phyloP scores from a whole-genome alignment of 1,140 invertebrate species.

The Apis laboriosa region DNA sequence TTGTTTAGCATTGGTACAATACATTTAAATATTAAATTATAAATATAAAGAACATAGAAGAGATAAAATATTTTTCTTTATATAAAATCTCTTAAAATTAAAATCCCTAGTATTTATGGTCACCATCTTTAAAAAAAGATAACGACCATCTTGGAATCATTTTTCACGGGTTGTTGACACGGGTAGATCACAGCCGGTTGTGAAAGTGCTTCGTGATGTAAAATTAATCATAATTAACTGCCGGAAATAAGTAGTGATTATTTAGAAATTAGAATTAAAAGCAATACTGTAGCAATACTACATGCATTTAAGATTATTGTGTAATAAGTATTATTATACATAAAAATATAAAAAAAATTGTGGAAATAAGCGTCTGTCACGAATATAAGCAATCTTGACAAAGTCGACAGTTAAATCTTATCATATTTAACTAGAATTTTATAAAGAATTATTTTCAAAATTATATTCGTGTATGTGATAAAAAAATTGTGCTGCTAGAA shows the following conservation, averaged over 20 bases:
- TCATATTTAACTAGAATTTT: conserved; percentile 25
- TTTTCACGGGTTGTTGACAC: conserved; percentile 73
- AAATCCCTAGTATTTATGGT: conserved; percentile 56
- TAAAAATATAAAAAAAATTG: conserved; percentile 42
- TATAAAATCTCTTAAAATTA: background rate
- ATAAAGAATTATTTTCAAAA: background rate
- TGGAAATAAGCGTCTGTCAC: conserved; percentile 57
- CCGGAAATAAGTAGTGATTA: conserved; percentile 39
- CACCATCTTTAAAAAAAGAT: conserved; percentile 65
- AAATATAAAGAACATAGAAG: background rate
- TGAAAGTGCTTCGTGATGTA: conserved; percentile 69
- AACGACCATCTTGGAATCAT: conserved; percentile 70
- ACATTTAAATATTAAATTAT: conserved; percentile 6
- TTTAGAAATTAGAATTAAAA: conserved; percentile 36
- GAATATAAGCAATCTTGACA: conserved; percentile 48
- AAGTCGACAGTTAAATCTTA: conserved; percentile 31
- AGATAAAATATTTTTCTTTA: background rate
- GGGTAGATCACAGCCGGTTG: conserved; percentile 71
- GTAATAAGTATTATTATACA: conserved; percentile 13
- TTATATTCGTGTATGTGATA: conserved; percentile 11
- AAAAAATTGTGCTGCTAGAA: background rate
- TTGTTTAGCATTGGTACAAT: background rate
- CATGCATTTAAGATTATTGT: conserved; percentile 12
- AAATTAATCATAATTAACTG: conserved; percentile 51
- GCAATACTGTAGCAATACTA: background rate